These are phyloP conservation scores for Anas acuta DNA, from an alignment of 2,797 vertebrate genomes.

Conservation along the genomic window DNA sequence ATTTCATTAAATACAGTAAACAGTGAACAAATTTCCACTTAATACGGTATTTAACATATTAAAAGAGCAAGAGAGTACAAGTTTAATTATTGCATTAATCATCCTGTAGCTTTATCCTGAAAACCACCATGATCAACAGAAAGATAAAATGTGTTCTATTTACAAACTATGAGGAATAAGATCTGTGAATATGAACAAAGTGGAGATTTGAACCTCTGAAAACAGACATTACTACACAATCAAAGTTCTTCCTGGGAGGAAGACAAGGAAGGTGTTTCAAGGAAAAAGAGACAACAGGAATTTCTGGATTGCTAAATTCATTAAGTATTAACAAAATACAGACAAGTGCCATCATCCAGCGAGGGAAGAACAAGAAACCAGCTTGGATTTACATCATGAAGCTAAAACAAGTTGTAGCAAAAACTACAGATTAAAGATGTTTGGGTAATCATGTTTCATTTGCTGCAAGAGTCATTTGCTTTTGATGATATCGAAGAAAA, in stretches of 20 bases:
- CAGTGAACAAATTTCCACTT: neutral
- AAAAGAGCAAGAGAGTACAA: neutral
- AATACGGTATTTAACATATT: neutral
- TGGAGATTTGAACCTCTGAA: neutral
- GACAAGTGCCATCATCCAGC: neutral
- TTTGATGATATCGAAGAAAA: constrained; percentile 17
- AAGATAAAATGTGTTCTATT: neutral
- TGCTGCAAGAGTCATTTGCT: constrained; percentile 8
- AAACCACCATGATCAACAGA: neutral
- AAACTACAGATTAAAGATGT: neutral
- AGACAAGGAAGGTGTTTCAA: neutral
- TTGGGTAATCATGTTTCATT: constrained; percentile 20
- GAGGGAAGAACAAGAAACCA: neutral
- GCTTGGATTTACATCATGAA: neutral
- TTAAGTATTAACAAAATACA: neutral
- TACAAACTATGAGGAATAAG: neutral
- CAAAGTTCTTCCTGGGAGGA: neutral
- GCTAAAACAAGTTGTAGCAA: neutral
- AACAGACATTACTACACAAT: accelerated
- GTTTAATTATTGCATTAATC: neutral
- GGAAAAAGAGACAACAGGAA: neutral
- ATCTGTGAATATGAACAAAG: neutral
- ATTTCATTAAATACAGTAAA: neutral
- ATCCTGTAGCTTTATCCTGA: neutral
- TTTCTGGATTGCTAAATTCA: neutral